These are phyloP conservation scores for Psilanteris sp. DNA, from an alignment of 1,140 invertebrate genomes.

Conservation along the genomic window DNA sequence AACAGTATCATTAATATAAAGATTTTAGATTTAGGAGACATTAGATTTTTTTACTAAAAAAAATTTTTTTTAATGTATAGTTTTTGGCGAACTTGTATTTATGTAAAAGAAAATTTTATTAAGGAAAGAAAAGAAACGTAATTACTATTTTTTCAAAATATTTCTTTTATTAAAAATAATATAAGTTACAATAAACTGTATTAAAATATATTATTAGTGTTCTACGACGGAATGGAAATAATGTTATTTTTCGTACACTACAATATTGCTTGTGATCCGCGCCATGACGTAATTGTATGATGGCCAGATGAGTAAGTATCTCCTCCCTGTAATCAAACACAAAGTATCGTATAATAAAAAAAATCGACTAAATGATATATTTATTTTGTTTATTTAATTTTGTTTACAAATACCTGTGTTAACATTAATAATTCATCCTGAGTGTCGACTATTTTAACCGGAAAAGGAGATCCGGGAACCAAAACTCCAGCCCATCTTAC, in stretches of 20 bases:
- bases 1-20: too few species aligned
- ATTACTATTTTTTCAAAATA: slow-evolving; percentile 47
- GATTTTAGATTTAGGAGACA: too few species aligned
- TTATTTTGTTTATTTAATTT: too few species aligned
- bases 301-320: slow-evolving; percentile 79
- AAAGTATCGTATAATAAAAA: too few species aligned
- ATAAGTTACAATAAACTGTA: slow-evolving; percentile 78
- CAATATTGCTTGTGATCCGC: slow-evolving; percentile 79
- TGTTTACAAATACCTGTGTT: slow-evolving; percentile 77
- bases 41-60: too few species aligned
- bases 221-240: slow-evolving; percentile 70
- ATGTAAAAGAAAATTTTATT: too few species aligned
- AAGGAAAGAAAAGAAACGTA: neutral
- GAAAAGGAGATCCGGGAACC: slow-evolving; percentile 98
- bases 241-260: slow-evolving; percentile 71
- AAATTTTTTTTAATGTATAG: too few species aligned
- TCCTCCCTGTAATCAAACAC: too few species aligned
- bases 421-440: slow-evolving; percentile 91
- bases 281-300: slow-evolving; percentile 79
- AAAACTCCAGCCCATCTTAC: slow-evolving; percentile 99
- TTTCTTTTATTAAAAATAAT: slow-evolving; percentile 72
- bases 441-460: slow-evolving; percentile 99
- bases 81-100: too few species aligned
- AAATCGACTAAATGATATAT: slow-evolving; percentile 1
- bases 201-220: slow-evolving; percentile 76